These are phyloP conservation scores for Sebastes iracundus DNA, from an alignment of 2,797 vertebrate genomes.

Conservation along the genomic window DNA sequence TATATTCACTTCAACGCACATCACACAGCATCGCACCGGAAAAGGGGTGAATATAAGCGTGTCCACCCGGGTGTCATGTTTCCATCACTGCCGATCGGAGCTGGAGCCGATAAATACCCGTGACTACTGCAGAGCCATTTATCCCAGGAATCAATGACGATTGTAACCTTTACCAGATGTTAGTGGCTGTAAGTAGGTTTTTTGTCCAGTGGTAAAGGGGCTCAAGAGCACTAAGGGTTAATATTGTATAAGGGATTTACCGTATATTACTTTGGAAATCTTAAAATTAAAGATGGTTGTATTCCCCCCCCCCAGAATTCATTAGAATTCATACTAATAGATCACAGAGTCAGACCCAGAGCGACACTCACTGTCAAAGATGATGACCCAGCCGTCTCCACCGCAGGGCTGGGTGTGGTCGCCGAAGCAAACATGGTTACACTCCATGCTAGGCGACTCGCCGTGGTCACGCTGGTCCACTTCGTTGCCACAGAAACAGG, in stretches of 20 bases:
- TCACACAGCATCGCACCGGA: too few relatives aligned
- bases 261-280: not conserved
- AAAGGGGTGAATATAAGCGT: too few relatives aligned
- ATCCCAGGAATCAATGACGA: too few relatives aligned
- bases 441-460: conserved; percentile 91
- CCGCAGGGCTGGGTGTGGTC: conserved; percentile 97
- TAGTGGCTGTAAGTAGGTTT: not conserved
- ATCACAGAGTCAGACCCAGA: not conserved
- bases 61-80: too few relatives aligned
- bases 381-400: conserved; percentile 94
- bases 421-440: conserved; percentile 97
- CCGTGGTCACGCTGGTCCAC: conserved; percentile 89
- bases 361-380: conserved; percentile 92
- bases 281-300: not conserved
- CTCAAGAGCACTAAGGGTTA: not conserved
- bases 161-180: not conserved
- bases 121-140: not conserved
- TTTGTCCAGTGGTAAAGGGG: not conserved
- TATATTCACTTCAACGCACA: too few relatives aligned
- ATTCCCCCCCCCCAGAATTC: not conserved
- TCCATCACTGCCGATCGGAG: not conserved
- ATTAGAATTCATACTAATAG: not conserved
- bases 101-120: not conserved
- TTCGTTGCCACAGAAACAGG: conserved; percentile 97
- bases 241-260: not conserved